Conservation (phyloP, 37 sponge, comb jelly and placozoan species). For the Beroe forskalii region DNA sequence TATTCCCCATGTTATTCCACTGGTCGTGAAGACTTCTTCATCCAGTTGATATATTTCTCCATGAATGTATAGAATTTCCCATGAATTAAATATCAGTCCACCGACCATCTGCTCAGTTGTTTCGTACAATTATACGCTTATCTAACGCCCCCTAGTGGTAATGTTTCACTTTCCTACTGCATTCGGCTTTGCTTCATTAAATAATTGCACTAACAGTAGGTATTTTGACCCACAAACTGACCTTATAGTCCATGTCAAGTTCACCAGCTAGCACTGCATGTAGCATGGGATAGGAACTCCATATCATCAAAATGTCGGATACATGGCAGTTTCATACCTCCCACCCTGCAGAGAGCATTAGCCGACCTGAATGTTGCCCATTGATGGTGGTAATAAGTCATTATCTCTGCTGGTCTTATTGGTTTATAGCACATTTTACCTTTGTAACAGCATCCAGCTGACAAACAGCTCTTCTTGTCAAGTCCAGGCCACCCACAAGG, state of each 20-base stretch:
- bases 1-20: too few species aligned
- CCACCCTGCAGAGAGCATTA: background rate
- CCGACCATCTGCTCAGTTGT: too few species aligned
- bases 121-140: too few species aligned
- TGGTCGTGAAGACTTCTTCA: too few species aligned
- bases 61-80: too few species aligned
- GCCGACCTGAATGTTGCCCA: background rate
- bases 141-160: too few species aligned
- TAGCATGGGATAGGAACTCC: background rate
- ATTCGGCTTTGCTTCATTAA: background rate
- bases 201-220: background rate
- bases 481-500: slow-evolving; percentile 10
- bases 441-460: slow-evolving; percentile 12
- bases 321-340: background rate
- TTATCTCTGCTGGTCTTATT: background rate
- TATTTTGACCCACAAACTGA: background rate
- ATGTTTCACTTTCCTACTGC: too few species aligned
- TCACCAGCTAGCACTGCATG: background rate
- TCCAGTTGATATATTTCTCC: too few species aligned
- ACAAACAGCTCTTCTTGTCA: background rate
- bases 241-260: slow-evolving; percentile 20
- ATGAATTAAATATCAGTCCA: too few species aligned
- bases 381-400: background rate
- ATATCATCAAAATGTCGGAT: background rate
- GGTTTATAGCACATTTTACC: background rate